Conservation (phyloP, 1,140 invertebrate genomes). For the Caenorhabditis inopinata region DNA sequence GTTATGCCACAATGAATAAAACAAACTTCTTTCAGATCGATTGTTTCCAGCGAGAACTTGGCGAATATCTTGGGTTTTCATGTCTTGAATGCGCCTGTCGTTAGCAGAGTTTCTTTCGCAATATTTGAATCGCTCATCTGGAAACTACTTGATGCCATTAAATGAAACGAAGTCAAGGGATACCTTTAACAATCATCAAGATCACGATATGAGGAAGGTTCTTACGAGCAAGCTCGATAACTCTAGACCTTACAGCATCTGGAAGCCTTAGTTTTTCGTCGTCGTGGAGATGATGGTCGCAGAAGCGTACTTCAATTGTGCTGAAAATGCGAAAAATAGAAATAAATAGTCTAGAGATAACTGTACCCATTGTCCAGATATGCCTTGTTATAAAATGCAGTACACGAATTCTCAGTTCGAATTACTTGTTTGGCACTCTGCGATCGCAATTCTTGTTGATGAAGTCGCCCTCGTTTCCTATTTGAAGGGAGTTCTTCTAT, state of each 20-base stretch:
- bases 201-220: conserved; percentile 34
- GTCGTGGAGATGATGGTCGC: conserved; percentile 45
- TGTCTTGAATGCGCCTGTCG: conserved; percentile 10
- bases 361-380: conserved; percentile 33
- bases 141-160: too few species aligned
- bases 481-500: background rate
- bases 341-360: background rate
- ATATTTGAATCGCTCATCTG: conserved; percentile 12
- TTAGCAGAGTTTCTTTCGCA: conserved; percentile 22
- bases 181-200: conserved; percentile 40
- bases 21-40: background rate
- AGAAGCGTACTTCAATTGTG: conserved; percentile 41
- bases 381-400: conserved; percentile 43
- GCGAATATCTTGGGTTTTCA: conserved; percentile 6
- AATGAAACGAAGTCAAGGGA: too few species aligned
- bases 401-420: conserved; percentile 40
- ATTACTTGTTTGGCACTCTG: conserved; percentile 32
- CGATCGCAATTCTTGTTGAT: background rate
- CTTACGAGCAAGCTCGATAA: conserved; percentile 29
- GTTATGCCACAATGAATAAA: too few species aligned
- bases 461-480: background rate
- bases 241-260: conserved; percentile 24
- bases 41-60: conserved; percentile 18
- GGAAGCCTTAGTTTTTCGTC: conserved; percentile 39
- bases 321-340: conserved; percentile 25